phyloP scores from a whole-genome alignment of 2,888 invertebrate genomes.

The Parnassius apollo region DNA sequence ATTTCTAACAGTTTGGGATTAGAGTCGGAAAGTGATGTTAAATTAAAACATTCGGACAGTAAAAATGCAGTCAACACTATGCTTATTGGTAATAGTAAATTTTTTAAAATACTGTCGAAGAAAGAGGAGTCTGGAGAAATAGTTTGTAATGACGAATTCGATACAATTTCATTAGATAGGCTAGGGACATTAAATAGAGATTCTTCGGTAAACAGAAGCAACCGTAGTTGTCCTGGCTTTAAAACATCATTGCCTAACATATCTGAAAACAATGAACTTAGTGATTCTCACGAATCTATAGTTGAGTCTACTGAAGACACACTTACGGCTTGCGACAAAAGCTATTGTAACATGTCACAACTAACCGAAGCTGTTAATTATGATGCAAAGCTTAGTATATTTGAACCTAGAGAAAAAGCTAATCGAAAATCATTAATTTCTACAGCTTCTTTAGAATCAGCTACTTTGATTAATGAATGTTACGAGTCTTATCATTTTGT shows the following conservation, averaged over 20 bases:
- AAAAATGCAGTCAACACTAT: slow-evolving; percentile 61
- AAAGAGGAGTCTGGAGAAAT: slow-evolving; percentile 74
- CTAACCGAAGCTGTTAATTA: slow-evolving; percentile 55
- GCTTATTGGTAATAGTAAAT: slow-evolving; percentile 74
- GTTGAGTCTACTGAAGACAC: slow-evolving; percentile 49
- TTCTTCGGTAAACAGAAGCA: slow-evolving; percentile 70
- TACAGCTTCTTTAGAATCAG: slow-evolving; percentile 51
- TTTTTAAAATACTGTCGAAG: slow-evolving; percentile 71
- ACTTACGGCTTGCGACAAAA: slow-evolving; percentile 47
- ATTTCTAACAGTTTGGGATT: slow-evolving; percentile 62
- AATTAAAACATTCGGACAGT: slow-evolving; percentile 52
- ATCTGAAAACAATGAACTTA: slow-evolving; percentile 70
- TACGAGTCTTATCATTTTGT: slow-evolving; percentile 68
- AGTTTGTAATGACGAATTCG: slow-evolving; percentile 72
- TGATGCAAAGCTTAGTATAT: slow-evolving; percentile 54
- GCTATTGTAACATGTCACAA: slow-evolving; percentile 30
- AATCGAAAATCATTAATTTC: slow-evolving; percentile 50
- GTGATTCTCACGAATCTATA: slow-evolving; percentile 60
- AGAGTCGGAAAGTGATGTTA: slow-evolving; percentile 60
- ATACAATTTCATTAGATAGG: slow-evolving; percentile 73
- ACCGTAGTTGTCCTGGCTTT: slow-evolving; percentile 73
- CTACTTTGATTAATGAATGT: slow-evolving; percentile 64
- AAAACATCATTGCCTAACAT: slow-evolving; percentile 75
- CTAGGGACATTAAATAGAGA: slow-evolving; percentile 69
- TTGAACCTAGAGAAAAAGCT: slow-evolving; percentile 54